These are phyloP conservation scores for Conus ventricosus DNA, from an alignment of 1,140 invertebrate genomes.

Conservation along the genomic window DNA sequence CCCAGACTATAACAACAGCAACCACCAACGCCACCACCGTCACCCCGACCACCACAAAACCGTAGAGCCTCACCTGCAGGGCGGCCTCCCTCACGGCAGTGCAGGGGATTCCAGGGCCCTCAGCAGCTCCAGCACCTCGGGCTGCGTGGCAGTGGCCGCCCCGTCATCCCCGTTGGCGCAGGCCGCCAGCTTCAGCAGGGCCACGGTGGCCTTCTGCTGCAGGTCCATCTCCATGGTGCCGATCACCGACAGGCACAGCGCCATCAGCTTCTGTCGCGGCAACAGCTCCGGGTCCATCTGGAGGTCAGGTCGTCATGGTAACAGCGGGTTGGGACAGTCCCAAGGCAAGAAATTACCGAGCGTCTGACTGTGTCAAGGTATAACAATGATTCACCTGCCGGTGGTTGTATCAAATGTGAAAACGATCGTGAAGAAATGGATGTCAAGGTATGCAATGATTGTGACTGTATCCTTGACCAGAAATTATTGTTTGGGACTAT, in stretches of 20 bases:
- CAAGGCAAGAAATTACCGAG: too few species aligned
- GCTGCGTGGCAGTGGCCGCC: conserved; percentile 79
- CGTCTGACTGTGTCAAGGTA: too few species aligned
- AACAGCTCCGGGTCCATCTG: conserved; percentile 83
- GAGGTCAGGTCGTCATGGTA: not conserved
- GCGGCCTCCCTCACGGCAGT: conserved; percentile 87
- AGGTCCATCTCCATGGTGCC: conserved; percentile 81
- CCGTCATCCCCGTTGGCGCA: conserved; percentile 80
- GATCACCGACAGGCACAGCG: conserved; percentile 87
- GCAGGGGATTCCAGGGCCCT: conserved; percentile 83
- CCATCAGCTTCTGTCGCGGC: conserved; percentile 87
- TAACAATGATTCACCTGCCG: too few species aligned
- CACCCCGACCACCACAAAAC: too few species aligned
- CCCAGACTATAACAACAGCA: too few species aligned
- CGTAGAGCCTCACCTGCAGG: conserved; percentile 77
- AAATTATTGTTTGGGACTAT: too few species aligned
- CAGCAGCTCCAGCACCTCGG: conserved; percentile 88
- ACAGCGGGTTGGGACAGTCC: too few species aligned
- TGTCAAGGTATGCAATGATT: not conserved
- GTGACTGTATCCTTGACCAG: too few species aligned
- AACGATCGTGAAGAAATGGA: too few species aligned
- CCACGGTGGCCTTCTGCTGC: conserved; percentile 85
- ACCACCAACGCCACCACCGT: too few species aligned
- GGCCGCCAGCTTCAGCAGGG: conserved; percentile 85
- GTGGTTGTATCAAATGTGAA: too few species aligned